A percentile compares a stretch with the other conserved stretches of the same genome.
phyloP scores from a whole-genome alignment of 2,797 vertebrate genomes.

The Peromyscus attwateri region DNA sequence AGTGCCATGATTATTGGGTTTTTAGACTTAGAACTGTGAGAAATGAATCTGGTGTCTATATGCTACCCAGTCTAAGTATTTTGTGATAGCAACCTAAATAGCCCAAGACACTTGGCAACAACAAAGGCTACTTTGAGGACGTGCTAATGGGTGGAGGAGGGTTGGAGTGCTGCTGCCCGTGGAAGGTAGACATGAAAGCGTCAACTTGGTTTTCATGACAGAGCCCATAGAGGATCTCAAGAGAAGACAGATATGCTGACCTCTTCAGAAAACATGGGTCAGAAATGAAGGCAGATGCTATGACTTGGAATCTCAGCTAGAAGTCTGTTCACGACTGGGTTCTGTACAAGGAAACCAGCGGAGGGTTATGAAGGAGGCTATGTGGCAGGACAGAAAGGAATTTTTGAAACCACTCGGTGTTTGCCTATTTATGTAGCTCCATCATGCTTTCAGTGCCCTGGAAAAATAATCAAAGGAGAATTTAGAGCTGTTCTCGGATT shows the following conservation, averaged over 20 bases:
- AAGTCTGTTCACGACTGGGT: not conserved
- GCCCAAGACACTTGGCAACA: not conserved
- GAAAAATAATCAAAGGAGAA: conserved; percentile 86
- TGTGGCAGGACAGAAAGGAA: conserved; percentile 77
- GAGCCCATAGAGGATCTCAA: not conserved
- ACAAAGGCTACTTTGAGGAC: not conserved
- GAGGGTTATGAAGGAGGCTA: conserved; percentile 3
- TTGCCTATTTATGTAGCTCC: conserved; percentile 82
- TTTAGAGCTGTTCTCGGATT: conserved; percentile 87
- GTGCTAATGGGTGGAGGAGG: not conserved
- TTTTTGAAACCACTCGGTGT: conserved; percentile 80
- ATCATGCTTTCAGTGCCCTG: conserved; percentile 82
- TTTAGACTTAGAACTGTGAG: not conserved
- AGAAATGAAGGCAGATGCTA: conserved; percentile 35
- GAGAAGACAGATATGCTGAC: not conserved
- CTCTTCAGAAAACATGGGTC: not conserved
- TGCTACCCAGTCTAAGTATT: not conserved
- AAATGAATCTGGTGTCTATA: not conserved
- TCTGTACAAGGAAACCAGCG: conserved; percentile 30
- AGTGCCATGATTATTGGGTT: not conserved
- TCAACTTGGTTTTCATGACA: not conserved
- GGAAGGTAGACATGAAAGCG: not conserved
- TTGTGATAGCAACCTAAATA: not conserved
- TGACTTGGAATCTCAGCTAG: not conserved
- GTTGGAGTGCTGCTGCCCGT: accelerated